These are phyloP conservation scores for Clunio marinus DNA, from an alignment of 2,888 invertebrate genomes.

Conservation along the genomic window DNA sequence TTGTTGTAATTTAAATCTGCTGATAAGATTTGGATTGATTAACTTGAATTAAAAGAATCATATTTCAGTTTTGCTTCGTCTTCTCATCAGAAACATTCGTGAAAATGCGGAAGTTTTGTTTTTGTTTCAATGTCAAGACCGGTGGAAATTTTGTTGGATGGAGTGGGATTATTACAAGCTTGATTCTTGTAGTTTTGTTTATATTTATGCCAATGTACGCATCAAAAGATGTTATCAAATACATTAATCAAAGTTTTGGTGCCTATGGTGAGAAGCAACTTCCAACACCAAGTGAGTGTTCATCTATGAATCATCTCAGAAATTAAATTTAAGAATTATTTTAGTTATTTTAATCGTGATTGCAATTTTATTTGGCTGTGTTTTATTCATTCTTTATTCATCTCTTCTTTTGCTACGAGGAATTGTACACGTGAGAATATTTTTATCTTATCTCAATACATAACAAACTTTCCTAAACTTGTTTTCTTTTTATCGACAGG, in stretches of 20 bases:
- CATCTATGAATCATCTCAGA: not conserved
- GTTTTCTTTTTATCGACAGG: not conserved
- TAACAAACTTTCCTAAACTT: too few relatives aligned
- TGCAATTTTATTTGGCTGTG: not conserved
- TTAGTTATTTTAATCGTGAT: not conserved
- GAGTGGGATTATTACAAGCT: not conserved
- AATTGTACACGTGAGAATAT: not conserved
- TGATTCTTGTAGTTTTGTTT: not conserved
- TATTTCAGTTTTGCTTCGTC: too few relatives aligned
- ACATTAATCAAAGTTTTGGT: not conserved
- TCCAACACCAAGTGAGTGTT: not conserved
- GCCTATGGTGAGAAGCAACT: not conserved
- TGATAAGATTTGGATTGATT: too few relatives aligned
- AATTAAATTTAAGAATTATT: too few relatives aligned
- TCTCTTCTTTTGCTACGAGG: not conserved
- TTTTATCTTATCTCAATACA: not conserved
- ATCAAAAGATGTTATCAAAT: not conserved
- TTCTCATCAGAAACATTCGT: too few relatives aligned
- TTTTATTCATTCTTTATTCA: not conserved
- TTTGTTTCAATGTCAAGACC: not conserved
- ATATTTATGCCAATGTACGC: not conserved
- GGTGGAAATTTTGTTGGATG: slow-evolving; percentile 1
- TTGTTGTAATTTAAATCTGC: too few relatives aligned
- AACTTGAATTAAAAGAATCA: too few relatives aligned
- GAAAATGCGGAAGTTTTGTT: too few relatives aligned